Evolutionary conservation across 1,140 invertebrate species (phyloP).

Genomic region (Oncopodura yosiiana): DNA sequence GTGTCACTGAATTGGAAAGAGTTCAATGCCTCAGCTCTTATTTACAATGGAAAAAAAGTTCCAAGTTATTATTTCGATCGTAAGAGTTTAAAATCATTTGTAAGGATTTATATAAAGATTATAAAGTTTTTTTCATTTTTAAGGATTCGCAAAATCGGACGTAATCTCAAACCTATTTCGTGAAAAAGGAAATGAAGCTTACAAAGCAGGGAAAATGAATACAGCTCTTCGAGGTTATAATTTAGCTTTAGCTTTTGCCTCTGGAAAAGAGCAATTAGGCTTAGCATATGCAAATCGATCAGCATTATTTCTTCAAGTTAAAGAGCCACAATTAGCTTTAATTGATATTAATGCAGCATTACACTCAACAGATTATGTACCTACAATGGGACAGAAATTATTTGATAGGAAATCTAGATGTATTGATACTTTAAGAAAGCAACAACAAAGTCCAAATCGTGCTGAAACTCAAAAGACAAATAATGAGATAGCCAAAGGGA

Average conservation of each 20-base stretch:
- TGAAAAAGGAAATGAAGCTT: slow-evolving; percentile 19
- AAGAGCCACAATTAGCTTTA: slow-evolving; percentile 10
- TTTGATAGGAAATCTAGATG: too few relatives aligned
- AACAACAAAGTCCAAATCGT: too few relatives aligned
- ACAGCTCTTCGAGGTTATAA: slow-evolving; percentile 21
- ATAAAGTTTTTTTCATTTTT: neutral
- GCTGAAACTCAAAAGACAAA: neutral
- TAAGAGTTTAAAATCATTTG: neutral
- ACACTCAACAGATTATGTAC: too few relatives aligned
- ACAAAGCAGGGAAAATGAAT: slow-evolving; percentile 1
- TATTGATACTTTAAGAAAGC: too few relatives aligned
- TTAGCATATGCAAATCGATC: slow-evolving; percentile 24
- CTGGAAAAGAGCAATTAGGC: slow-evolving; percentile 9
- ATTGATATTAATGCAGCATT: slow-evolving; percentile 17
- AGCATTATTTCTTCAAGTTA: slow-evolving; percentile 21
- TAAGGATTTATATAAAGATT: neutral
- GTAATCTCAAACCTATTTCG: slow-evolving; percentile 9
- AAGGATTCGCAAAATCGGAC: slow-evolving; percentile 19
- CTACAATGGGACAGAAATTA: too few relatives aligned
- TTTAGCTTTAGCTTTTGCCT: slow-evolving; percentile 22
- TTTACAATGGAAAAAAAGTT: slow-evolving; percentile 8
- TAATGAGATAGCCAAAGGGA: neutral
- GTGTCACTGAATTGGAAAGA: slow-evolving; percentile 3
- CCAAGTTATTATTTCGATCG: neutral
- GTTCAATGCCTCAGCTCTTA: slow-evolving; percentile 4